Evolutionary conservation across 1,140 invertebrate genomes (phyloP), one percentile per base, ranked within the genome.

Genomic region (Cyclargus thomasi): DNA sequence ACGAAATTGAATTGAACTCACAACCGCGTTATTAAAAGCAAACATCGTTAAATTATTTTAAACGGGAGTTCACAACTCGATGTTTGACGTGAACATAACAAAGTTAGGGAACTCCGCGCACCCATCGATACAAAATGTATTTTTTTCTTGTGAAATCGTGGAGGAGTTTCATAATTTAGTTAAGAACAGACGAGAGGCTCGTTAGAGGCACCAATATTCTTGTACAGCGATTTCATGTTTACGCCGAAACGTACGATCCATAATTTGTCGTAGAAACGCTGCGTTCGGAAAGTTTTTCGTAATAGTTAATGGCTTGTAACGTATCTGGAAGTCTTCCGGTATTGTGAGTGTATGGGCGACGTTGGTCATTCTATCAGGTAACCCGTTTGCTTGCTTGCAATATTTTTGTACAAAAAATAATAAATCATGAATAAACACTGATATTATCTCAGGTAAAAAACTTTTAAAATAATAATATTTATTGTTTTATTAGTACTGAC

Each of bases 121-220:
- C 39, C 39, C 39, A 16, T 47, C 39, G 39, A 47, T 47, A 64
- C n/a, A 22, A 59, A 36, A 59, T 18, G 17, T 23, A 59, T 18
- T 66, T 66, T 65, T 64, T 21, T 66, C 53, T 65, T 65, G 47
- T 20, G 29, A 65, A 65, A 29, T 59, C 55, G 17, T 8, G 53
- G 18, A 59, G 55, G 20, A 69, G 62, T 72, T 69, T 68, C 53
- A 72, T 72, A 72, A 72, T 72, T 72, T 67, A 68, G 70, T 74
- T 74, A 70, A 65, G 68, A 69, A 74, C 65, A 74, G 66, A 74
- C 69, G 70, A 67, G 62, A 17, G 67, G 67, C 70, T 72, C 67
- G 70, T 72, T 71, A 71, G 70, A 22, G 53, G 55, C 20, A 53
- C 65, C 62, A 29, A 69, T 71, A 65, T 70, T 70, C 68, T 64